Conservation (phyloP, 1,140 invertebrate species). For the Rhagoletis zephyria region DNA sequence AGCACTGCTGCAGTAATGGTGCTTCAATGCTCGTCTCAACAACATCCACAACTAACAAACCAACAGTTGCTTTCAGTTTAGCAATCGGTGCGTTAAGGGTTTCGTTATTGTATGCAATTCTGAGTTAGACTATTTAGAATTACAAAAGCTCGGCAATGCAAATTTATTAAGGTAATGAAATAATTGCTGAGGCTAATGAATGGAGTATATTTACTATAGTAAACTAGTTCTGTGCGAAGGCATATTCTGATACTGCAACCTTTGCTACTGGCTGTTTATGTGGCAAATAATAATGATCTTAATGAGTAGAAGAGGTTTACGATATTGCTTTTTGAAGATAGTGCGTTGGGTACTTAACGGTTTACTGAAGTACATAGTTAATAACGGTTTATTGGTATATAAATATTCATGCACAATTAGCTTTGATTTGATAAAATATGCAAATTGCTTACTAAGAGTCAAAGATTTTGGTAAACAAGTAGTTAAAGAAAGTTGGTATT, state of each 20-base stretch:
- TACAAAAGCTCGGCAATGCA: slow-evolving; percentile 8
- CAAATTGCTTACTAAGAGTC: no score
- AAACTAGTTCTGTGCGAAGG: neutral
- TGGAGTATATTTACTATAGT: neutral
- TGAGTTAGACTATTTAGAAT: slow-evolving; percentile 1
- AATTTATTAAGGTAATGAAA: slow-evolving; percentile 24
- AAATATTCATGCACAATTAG: slow-evolving; percentile 8
- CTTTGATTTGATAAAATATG: neutral
- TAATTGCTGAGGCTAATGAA: slow-evolving; percentile 15
- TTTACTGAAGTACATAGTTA: neutral
- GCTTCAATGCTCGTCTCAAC: neutral
- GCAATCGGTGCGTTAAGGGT: neutral
- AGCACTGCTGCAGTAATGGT: neutral
- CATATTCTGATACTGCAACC: neutral
- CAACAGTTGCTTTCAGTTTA: neutral
- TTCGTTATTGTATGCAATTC: neutral
- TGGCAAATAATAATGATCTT: slow-evolving; percentile 15
- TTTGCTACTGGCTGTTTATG: neutral
- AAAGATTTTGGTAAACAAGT: no score
- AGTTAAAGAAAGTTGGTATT: no score
- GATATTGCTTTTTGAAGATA: neutral
- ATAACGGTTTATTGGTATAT: neutral
- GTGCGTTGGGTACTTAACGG: neutral
- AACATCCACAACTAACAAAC: neutral
- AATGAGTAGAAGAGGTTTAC: neutral